A percentile compares a stretch with the other conserved stretches of the same genome.
Conservation (phyloP, 2,888 invertebrate genomes). For the Dione vanillae region DNA sequence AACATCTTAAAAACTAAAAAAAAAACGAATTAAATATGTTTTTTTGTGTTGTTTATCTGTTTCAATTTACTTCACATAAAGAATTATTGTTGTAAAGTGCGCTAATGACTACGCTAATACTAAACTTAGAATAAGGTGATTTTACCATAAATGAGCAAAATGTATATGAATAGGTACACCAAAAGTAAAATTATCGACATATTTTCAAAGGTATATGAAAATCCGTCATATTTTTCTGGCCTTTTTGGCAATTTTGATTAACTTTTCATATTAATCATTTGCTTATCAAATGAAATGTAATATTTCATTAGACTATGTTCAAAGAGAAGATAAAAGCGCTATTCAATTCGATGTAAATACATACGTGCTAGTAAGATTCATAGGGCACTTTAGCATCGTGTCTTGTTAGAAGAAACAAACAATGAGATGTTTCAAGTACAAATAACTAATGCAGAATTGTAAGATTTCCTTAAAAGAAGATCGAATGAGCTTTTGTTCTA, state of each 20-base stretch:
- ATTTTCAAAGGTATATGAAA: no score
- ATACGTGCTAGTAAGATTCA: constrained; percentile 27
- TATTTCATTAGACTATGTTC: background rate
- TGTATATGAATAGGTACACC: no score
- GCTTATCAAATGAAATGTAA: background rate
- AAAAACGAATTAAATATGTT: background rate
- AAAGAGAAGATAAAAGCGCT: constrained; percentile 4
- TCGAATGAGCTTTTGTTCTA: constrained; percentile 28
- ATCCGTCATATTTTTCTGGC: no score
- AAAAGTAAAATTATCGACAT: no score
- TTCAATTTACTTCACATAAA: background rate
- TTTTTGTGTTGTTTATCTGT: background rate
- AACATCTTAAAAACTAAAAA: background rate
- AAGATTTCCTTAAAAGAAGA: constrained; percentile 27
- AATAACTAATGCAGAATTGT: constrained; percentile 29
- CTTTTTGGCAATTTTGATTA: background rate
- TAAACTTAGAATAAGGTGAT: no score
- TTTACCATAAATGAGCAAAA: no score
- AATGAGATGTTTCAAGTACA: constrained; percentile 27
- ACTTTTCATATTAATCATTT: background rate
- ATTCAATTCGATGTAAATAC: constrained; percentile 26
- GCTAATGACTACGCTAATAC: no score
- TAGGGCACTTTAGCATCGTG: constrained; percentile 27
- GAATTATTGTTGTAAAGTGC: no score
- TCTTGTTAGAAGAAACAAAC: constrained; percentile 31